These are phyloP conservation scores for Dendrocincla tyrannina DNA, from an alignment of 2,797 vertebrate genomes.

Conservation along the genomic window DNA sequence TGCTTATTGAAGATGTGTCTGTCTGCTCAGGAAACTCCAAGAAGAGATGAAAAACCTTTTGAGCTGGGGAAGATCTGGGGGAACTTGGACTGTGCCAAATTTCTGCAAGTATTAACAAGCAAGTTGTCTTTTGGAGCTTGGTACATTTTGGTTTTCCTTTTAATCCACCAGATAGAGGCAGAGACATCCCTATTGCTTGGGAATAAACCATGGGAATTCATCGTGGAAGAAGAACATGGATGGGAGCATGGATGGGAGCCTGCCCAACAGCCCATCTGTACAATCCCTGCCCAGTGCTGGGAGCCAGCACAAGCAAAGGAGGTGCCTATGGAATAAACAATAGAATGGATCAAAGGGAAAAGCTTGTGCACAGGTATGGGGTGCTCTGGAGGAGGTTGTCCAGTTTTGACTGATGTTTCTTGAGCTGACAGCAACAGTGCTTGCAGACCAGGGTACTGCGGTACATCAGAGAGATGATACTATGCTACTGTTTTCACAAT, in stretches of 20 bases:
- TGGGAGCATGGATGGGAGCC: background rate
- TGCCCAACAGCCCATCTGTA: background rate
- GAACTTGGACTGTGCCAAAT: background rate
- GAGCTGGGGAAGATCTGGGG: background rate
- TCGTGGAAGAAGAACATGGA: background rate
- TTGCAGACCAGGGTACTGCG: background rate
- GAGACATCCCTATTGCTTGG: background rate
- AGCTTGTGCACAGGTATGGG: background rate
- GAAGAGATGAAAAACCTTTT: background rate
- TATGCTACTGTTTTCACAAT: fast-evolving
- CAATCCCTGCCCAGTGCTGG: background rate
- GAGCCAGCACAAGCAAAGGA: background rate
- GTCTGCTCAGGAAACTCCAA: background rate
- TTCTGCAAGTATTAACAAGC: background rate
- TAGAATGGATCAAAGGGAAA: background rate
- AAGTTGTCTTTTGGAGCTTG: background rate
- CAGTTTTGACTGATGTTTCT: background rate
- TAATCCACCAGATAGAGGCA: background rate
- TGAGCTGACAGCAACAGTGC: background rate
- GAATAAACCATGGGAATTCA: background rate
- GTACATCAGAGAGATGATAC: background rate
- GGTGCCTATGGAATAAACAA: background rate
- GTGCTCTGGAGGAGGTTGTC: background rate
- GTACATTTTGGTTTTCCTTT: background rate
- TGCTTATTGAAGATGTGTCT: background rate